Evolutionary conservation across 2,113 vertebrate genomes (phyloP), one percentile per base, ranked within the genome.

Genomic region (Catharus minimus): DNA sequence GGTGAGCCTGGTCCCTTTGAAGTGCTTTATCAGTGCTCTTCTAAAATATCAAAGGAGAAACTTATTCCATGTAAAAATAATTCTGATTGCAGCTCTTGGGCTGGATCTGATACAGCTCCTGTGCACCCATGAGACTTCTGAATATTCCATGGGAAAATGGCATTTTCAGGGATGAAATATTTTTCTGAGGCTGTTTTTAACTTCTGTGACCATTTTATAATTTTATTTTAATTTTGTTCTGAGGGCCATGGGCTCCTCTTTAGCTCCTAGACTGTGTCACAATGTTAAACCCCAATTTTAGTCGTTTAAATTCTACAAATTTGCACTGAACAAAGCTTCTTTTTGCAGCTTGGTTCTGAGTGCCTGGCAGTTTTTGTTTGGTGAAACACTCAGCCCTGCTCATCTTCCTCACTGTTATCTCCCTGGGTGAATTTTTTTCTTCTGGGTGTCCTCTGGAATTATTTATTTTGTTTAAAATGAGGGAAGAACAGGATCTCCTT

Each of bases 31-130:
- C 71, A 82, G 62, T 2, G 15, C 78, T 93, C 76, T 56, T 85
- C 43, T 89, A 78, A 94, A 88, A 67, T 95, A 78, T 57, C 68
- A 77, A 73, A 93, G 79, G 64, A 33, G 32, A 65, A 64, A 64
- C 50, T 88, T 72, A 21, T 24, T 44, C 77, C 82, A 15, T 20
- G 28, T 68, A 57, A 44, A 66, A 84, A 56, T 33, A 90, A 14
- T 46, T 77, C 53, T 32, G 66, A 68, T 82, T 89, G 16, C 56
- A 46, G 19, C 76, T 71, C 72, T 43, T 64, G 55, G 53, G 53
- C 67, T 77, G 87, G 26, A 39, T 92, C 90, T 90, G 93, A 72
- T 41, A 26, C 64, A 69, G n/a, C 36, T 85, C 67, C 1, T 0
- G 6, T 65, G 80, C 32, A 7, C 30, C 76, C 65, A 11, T 11